Evolutionary conservation across 1,140 invertebrate species (phyloP).

Genomic region (Nephotettix cincticeps): DNA sequence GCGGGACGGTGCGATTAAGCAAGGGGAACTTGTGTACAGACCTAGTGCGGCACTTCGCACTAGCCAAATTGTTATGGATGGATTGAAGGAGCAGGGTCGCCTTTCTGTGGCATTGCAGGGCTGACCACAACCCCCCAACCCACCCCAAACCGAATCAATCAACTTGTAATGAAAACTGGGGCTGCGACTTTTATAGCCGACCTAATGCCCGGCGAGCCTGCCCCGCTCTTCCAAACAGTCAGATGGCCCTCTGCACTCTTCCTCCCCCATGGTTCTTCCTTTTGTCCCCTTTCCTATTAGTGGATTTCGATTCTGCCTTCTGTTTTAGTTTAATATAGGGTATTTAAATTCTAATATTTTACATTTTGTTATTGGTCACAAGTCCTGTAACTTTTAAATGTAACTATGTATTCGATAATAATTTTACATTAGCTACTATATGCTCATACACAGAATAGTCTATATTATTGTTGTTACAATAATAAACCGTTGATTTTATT

Average conservation of each 20-base stretch:
- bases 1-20: neutral
- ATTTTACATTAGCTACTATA: too few relatives aligned
- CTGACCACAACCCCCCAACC: neutral
- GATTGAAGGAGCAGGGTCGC: slow-evolving; percentile 5
- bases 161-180: slow-evolving; percentile 23
- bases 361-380: too few relatives aligned
- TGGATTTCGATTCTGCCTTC: neutral
- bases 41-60: neutral
- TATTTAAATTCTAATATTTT: too few relatives aligned
- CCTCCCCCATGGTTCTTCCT: neutral
- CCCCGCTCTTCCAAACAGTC: neutral
- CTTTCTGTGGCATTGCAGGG: neutral
- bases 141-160: slow-evolving; percentile 4
- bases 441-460: too few relatives aligned
- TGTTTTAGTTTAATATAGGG: too few relatives aligned
- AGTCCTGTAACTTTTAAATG: too few relatives aligned
- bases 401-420: too few relatives aligned
- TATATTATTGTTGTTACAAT: too few relatives aligned
- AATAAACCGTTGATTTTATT: too few relatives aligned
- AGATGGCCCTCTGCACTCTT: neutral
- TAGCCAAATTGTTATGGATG: slow-evolving; percentile 7
- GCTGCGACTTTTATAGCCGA: slow-evolving; percentile 17
- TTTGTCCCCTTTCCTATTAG: slow-evolving; percentile 4
- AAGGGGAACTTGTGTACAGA: neutral
- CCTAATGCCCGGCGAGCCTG: neutral